Percentiles rank a stretch among this genome's conserved stretches.
Conservation (phyloP, 37 sponge, comb jelly and placozoan genomes). For the Petrosia ficiformis region DNA sequence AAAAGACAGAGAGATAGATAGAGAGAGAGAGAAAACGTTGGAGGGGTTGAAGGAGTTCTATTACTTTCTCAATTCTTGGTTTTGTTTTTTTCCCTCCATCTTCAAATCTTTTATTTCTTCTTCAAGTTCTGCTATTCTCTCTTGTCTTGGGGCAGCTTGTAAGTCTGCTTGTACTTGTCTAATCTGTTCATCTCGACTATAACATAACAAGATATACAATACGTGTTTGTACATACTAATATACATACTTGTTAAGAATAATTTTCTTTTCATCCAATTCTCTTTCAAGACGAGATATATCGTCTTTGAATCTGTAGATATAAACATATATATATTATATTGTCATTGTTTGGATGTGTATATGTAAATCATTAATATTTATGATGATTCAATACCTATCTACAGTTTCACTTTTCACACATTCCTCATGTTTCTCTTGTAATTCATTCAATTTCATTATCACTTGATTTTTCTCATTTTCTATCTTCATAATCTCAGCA, state of each 20-base stretch:
- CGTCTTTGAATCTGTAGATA: conserved; percentile 21
- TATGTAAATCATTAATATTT: no score
- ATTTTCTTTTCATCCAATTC: conserved; percentile 45
- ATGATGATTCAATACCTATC: conserved; percentile 9
- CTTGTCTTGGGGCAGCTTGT: conserved; percentile 24
- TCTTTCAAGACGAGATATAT: not conserved
- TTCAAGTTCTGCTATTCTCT: not conserved
- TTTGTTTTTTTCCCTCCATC: not conserved
- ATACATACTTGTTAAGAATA: conserved; percentile 27
- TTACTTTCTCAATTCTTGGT: not conserved
- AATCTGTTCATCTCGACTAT: not conserved
- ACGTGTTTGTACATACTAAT: conserved; percentile 6
- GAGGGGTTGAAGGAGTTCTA: no score
- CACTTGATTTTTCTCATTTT: not conserved
- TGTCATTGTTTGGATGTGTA: no score
- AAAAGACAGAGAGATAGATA: no score
- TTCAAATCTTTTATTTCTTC: not conserved
- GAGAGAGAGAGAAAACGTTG: no score
- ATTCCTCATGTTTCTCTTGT: conserved; percentile 24
- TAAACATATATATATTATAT: not conserved
- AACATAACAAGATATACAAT: not conserved
- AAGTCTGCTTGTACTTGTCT: conserved; percentile 4
- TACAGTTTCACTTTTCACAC: conserved; percentile 20
- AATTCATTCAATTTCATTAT: conserved; percentile 12
- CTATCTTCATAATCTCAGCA: not conserved